Percentiles rank a stretch among this genome's conserved stretches.
These are phyloP conservation scores for Rhynchotus rufescens DNA, from an alignment of 2,797 vertebrate genomes.

Conservation along the genomic window DNA sequence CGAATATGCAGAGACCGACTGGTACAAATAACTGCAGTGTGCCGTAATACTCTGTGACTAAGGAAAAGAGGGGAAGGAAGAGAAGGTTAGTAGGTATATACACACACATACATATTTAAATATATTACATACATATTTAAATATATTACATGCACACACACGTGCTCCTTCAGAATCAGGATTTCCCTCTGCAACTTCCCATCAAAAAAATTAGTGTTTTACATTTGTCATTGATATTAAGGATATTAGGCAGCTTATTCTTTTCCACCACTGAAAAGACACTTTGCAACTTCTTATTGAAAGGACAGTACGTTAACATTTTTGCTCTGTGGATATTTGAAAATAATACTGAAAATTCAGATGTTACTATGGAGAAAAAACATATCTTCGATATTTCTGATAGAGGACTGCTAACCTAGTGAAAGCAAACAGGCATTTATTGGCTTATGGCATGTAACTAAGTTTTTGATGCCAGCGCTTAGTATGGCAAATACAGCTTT, in stretches of 20 bases:
- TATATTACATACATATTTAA: too few relatives aligned
- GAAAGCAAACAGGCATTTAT: background rate
- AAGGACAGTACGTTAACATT: background rate
- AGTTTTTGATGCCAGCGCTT: background rate
- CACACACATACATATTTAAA: too few relatives aligned
- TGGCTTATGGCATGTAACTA: background rate
- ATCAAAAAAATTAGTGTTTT: background rate
- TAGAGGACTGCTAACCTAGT: background rate
- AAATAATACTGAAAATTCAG: background rate
- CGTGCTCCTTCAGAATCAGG: background rate
- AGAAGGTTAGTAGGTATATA: too few relatives aligned
- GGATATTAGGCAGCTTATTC: background rate
- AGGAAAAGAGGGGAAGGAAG: background rate
- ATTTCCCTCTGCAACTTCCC: background rate
- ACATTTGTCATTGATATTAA: background rate
- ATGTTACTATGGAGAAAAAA: background rate
- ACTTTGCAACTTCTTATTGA: background rate
- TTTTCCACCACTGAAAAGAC: background rate
- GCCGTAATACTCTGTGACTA: conserved; percentile 94
- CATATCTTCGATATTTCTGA: background rate
- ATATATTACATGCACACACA: too few relatives aligned
- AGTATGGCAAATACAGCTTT: background rate
- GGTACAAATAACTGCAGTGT: conserved; percentile 95
- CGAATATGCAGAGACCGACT: conserved; percentile 92
- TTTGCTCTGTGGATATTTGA: background rate